Percentiles rank a stretch among this genome's conserved stretches.
Conservation (phyloP, 2,113 vertebrate genomes). For the Melanerpes aurifrons region DNA sequence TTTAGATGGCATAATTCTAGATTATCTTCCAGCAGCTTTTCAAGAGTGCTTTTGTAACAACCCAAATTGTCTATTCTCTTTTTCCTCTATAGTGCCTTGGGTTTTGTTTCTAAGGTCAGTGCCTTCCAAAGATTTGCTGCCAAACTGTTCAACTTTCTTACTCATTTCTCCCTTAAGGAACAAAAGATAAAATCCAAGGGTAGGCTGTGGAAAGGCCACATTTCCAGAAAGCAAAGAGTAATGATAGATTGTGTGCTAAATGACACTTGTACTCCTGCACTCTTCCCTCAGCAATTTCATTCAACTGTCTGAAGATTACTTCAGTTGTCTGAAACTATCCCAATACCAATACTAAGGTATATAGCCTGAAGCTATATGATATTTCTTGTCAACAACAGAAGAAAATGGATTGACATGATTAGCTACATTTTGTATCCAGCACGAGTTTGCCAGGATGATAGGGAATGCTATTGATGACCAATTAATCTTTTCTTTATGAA, state of each 20-base stretch:
- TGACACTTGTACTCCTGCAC: background rate
- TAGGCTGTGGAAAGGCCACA: background rate
- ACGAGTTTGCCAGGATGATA: constrained; percentile 19
- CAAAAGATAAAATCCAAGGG: constrained; percentile 9
- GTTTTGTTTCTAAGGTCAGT: background rate
- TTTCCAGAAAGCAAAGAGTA: background rate
- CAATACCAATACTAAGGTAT: background rate
- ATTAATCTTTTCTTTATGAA: constrained; percentile 26
- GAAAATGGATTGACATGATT: constrained; percentile 14
- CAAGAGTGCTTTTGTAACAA: background rate
- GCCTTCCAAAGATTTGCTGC: constrained; percentile 26
- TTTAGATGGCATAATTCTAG: background rate
- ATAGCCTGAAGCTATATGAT: background rate
- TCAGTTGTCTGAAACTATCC: constrained; percentile 8
- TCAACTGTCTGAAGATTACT: background rate
- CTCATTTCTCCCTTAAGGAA: constrained; percentile 12
- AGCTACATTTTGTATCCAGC: constrained; percentile 34
- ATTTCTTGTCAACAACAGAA: constrained; percentile 11
- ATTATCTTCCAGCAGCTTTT: background rate
- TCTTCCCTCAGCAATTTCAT: background rate
- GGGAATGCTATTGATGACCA: background rate
- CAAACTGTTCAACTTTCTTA: constrained; percentile 15
- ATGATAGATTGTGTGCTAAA: constrained; percentile 17
- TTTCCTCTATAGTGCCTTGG: background rate
- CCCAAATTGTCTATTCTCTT: background rate